These are phyloP conservation scores for Danionella dracula DNA, from an alignment of 2,797 vertebrate genomes.

Conservation along the genomic window DNA sequence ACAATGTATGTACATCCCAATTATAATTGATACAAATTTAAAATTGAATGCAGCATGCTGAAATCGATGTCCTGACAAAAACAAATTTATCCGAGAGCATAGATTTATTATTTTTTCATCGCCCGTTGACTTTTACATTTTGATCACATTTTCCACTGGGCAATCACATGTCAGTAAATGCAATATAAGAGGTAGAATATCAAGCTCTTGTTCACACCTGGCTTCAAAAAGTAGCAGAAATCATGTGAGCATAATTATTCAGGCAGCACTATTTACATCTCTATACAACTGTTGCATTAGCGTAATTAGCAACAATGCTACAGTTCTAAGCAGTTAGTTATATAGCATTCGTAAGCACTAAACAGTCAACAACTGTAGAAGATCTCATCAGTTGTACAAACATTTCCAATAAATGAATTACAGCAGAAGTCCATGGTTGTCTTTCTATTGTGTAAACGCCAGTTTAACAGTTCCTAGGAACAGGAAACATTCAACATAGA, in stretches of 20 bases:
- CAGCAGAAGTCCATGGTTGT: neutral
- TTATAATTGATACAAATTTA: no score
- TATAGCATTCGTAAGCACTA: constrained; percentile 1
- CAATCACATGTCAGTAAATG: constrained; percentile 52
- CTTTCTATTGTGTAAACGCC: neutral
- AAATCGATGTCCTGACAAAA: no score
- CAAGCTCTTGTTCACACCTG: constrained; percentile 49
- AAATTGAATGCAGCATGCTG: no score
- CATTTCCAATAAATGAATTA: neutral
- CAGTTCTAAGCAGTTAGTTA: neutral
- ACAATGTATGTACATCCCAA: no score
- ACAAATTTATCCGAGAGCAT: no score
- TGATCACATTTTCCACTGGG: constrained; percentile 57
- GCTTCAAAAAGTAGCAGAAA: constrained; percentile 44
- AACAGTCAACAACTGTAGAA: neutral
- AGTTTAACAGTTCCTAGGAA: no score
- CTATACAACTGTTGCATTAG: constrained; percentile 44
- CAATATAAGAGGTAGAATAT: constrained; percentile 73
- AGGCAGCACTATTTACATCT: constrained; percentile 39
- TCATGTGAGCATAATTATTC: constrained; percentile 27
- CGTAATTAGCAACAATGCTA: constrained; percentile 39
- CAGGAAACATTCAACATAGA: neutral
- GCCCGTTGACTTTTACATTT: constrained; percentile 43
- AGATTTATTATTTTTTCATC: constrained; percentile 39
- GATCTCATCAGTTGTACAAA: neutral